A percentile compares a stretch with the other conserved stretches of the same genome.
phyloP scores from a whole-genome alignment of 2,888 invertebrate species.

The Drosophila nr. fundita region DNA sequence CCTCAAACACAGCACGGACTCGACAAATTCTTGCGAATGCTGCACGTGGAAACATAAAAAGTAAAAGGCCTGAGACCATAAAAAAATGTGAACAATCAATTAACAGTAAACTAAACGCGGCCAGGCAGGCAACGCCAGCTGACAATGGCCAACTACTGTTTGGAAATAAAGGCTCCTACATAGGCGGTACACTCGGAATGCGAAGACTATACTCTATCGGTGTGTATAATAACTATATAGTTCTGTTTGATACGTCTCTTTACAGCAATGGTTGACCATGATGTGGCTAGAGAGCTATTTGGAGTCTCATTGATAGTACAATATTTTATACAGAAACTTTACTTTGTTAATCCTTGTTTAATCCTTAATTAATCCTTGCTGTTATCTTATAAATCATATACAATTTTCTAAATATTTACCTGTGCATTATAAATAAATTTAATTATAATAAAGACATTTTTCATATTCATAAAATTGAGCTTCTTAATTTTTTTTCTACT shows the following conservation, averaged over 20 bases:
- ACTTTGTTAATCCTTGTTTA: not conserved
- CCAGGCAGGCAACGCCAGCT: slow-evolving; percentile 49
- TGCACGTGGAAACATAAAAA: slow-evolving; percentile 13
- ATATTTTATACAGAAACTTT: not conserved
- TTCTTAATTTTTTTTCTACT: not conserved
- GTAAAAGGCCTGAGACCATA: slow-evolving; percentile 52
- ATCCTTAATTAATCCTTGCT: too few species aligned
- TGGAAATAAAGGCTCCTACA: slow-evolving; percentile 27
- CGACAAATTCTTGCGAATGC: slow-evolving; percentile 63
- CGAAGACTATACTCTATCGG: not conserved
- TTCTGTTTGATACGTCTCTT: not conserved
- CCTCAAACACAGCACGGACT: slow-evolving; percentile 48
- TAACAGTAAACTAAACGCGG: slow-evolving; percentile 61
- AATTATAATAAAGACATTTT: too few species aligned
- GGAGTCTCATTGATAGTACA: too few species aligned
- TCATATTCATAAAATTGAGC: not conserved
- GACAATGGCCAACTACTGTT: slow-evolving; percentile 74
- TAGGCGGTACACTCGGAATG: slow-evolving; percentile 19
- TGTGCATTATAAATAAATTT: not conserved
- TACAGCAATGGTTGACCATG: not conserved
- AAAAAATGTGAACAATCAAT: slow-evolving; percentile 70
- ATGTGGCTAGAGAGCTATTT: not conserved
- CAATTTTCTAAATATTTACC: not conserved
- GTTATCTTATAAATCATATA: not conserved
- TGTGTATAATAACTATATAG: not conserved